Conservation (phyloP, 2,113 vertebrate species). For the Erpornis zantholeuca region DNA sequence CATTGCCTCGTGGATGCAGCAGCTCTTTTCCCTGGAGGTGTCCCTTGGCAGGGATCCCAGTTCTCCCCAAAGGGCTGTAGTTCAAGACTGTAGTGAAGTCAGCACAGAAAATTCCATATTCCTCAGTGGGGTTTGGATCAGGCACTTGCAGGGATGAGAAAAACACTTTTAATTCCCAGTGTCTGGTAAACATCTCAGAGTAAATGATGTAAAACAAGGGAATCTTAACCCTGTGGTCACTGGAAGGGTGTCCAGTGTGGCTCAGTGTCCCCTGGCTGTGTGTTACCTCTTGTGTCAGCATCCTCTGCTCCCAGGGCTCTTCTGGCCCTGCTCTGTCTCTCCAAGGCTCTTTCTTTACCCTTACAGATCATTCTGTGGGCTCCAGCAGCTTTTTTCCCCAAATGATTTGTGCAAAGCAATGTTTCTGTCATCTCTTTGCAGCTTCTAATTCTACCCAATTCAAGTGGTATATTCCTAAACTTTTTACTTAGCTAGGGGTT, state of each 20-base stretch:
- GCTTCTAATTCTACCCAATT: not conserved
- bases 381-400: not conserved
- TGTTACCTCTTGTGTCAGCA: not conserved
- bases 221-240: not conserved
- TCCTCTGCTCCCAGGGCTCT: not conserved
- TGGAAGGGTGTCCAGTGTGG: not conserved
- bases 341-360: not conserved
- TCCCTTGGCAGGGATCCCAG: not conserved
- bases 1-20: not conserved
- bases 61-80: not conserved
- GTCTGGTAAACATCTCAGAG: not conserved
- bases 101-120: slow-evolving; percentile 53
- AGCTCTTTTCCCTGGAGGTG: slow-evolving; percentile 19
- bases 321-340: not conserved
- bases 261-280: not conserved
- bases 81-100: slow-evolving; percentile 40
- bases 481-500: not conserved
- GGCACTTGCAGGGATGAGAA: slow-evolving; percentile 33
- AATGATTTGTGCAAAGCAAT: not conserved
- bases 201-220: not conserved
- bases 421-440: not conserved
- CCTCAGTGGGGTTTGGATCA: slow-evolving; percentile 26
- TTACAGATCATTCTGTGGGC: not conserved
- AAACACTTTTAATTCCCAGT: not conserved
- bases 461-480: not conserved